Evolutionary conservation across 2,888 invertebrate genomes (phyloP).

Genomic region (Biston stratarius): DNA sequence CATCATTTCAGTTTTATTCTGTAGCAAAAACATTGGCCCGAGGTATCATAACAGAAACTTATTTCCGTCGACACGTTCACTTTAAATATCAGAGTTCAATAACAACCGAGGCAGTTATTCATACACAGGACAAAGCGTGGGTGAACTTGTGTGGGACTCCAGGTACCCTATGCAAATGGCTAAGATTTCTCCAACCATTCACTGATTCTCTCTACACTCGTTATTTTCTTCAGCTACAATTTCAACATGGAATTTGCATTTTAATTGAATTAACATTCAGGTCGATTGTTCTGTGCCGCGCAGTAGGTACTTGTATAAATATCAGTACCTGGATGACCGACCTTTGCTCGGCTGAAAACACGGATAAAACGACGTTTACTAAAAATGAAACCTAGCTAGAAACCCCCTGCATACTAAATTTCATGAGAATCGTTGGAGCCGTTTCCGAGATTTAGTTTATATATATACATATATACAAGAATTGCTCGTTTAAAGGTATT

Average conservation of each 20-base stretch:
- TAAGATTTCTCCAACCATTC: conserved; percentile 63
- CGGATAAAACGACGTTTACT: too few relatives aligned
- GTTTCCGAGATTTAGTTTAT: too few relatives aligned
- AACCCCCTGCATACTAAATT: too few relatives aligned
- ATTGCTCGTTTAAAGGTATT: too few relatives aligned
- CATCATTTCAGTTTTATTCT: conserved; percentile 33
- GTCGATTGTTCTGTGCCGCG: conserved; percentile 35
- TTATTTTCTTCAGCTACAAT: conserved; percentile 58
- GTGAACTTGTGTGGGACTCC: conserved; percentile 63
- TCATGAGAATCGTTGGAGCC: too few relatives aligned
- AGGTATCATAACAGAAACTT: conserved; percentile 36
- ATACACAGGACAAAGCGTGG: conserved; percentile 59
- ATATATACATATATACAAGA: background rate
- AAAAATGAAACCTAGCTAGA: too few relatives aligned
- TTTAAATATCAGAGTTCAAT: conserved; percentile 50
- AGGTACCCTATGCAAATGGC: conserved; percentile 65
- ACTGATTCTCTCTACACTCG: conserved; percentile 58
- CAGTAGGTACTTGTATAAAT: too few relatives aligned
- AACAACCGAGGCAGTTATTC: conserved; percentile 55
- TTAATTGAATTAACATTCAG: conserved; percentile 65
- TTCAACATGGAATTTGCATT: conserved; percentile 69
- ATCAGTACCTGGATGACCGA: too few relatives aligned
- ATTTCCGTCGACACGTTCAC: conserved; percentile 39
- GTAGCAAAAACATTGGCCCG: conserved; percentile 31
- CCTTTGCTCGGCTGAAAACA: too few relatives aligned